Percentiles rank a stretch among this genome's conserved stretches.
Evolutionary conservation across 2,797 vertebrate species (phyloP).

Genomic region (Threskiornis aethiopicus): DNA sequence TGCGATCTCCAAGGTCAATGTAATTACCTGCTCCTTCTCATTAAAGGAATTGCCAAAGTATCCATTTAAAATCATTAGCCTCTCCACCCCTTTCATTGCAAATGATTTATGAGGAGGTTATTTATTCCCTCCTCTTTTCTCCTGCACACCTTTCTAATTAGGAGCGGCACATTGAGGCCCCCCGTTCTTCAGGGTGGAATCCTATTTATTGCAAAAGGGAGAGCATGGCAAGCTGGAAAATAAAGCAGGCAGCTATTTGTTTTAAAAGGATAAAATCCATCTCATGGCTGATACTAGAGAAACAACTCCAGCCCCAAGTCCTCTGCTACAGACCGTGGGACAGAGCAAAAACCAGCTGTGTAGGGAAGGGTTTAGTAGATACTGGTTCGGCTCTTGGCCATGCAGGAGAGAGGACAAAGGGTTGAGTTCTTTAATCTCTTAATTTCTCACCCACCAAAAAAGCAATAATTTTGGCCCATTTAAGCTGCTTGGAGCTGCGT

Average conservation of each 20-base stretch:
- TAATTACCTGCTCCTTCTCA: conserved; percentile 29
- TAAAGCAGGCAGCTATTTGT: not conserved
- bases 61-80: not conserved
- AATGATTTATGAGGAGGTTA: conserved; percentile 22
- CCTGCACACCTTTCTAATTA: not conserved
- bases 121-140: not conserved
- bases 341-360: not conserved
- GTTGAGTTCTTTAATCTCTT: not conserved
- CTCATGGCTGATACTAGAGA: not conserved
- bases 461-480: not conserved
- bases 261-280: not conserved
- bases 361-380: not conserved
- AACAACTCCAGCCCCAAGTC: not conserved
- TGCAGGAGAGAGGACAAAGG: not conserved
- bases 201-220: not conserved
- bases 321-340: not conserved
- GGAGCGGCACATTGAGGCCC: not conserved
- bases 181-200: not conserved
- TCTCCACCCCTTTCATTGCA: not conserved
- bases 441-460: not conserved
- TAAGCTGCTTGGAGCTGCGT: not conserved
- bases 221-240: not conserved
- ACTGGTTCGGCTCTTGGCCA: not conserved
- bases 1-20: not conserved
- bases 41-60: conserved; percentile 23